Conservation (phyloP, 2,888 invertebrate species). For the Lochmaea capreae region DNA sequence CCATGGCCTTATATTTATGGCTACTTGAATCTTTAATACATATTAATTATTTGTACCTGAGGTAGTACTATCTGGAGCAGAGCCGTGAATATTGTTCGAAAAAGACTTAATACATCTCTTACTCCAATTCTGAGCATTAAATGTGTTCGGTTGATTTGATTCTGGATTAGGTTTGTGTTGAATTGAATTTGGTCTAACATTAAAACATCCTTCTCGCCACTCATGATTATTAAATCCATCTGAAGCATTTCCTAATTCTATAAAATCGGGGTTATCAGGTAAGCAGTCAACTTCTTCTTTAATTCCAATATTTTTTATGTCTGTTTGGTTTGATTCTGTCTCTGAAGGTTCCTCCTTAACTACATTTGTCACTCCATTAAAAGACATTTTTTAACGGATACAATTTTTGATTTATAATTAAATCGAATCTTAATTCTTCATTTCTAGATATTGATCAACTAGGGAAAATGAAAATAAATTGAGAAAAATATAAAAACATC, state of each 20-base stretch:
- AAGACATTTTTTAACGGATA: background rate
- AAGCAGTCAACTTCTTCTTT: slow-evolving; percentile 31
- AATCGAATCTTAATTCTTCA: background rate
- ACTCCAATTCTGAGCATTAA: slow-evolving; percentile 23
- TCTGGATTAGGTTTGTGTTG: background rate
- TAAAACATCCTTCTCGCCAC: slow-evolving; percentile 20
- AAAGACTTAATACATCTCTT: slow-evolving; percentile 12
- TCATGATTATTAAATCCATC: slow-evolving; percentile 13
- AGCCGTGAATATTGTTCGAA: slow-evolving; percentile 5
- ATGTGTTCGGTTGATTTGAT: slow-evolving; percentile 12
- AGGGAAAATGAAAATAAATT: background rate
- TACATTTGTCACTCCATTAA: slow-evolving; percentile 11
- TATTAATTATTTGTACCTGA: slow-evolving; percentile 13
- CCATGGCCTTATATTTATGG: too few relatives aligned
- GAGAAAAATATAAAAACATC: slow-evolving; percentile 12
- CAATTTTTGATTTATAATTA: background rate
- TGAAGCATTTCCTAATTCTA: slow-evolving; percentile 26
- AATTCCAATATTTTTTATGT: slow-evolving; percentile 14
- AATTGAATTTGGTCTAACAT: background rate
- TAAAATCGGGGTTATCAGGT: slow-evolving; percentile 36
- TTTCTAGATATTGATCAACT: slow-evolving; percentile 5
- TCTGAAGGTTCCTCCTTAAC: slow-evolving; percentile 34
- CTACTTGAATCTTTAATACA: background rate
- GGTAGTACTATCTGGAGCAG: slow-evolving; percentile 8
- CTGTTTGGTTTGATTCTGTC: slow-evolving; percentile 19